These are phyloP conservation scores for Dipodomys ordii DNA, from an alignment of 2,113 vertebrate species.

Conservation along the genomic window DNA sequence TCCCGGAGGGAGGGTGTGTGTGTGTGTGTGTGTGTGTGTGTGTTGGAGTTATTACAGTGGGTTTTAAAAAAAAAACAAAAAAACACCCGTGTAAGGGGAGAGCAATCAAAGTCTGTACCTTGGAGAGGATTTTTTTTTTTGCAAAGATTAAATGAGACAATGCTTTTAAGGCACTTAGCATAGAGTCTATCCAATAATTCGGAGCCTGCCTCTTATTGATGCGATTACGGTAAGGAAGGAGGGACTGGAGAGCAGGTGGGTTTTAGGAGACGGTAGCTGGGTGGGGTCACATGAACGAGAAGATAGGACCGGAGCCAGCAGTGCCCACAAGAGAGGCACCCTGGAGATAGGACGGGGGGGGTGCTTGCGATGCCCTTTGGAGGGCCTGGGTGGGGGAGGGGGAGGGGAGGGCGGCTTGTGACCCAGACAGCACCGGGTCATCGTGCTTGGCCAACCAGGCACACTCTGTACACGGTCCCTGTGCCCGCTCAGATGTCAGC, in stretches of 20 bases:
- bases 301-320: rapidly evolving
- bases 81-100: not conserved
- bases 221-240: not conserved
- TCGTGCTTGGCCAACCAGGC: not conserved
- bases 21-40: not conserved
- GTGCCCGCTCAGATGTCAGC: slow-evolving; percentile 58
- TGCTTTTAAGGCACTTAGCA: not conserved
- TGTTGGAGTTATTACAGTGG: not conserved
- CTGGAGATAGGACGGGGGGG: not conserved
- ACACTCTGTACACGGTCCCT: not conserved
- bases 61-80: not conserved
- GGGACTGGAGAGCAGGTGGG: not conserved
- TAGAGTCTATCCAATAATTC: not conserved
- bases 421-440: not conserved
- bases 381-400: not conserved
- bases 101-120: not conserved
- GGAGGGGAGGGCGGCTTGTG: not conserved
- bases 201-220: not conserved
- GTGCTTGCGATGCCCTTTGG: not conserved
- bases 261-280: not conserved
- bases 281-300: no score
- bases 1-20: no score
- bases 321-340: not conserved
- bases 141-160: not conserved
- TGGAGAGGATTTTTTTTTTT: not conserved